Conservation (phyloP, 2,797 vertebrate species). For the Paedocypris micromegethes region DNA sequence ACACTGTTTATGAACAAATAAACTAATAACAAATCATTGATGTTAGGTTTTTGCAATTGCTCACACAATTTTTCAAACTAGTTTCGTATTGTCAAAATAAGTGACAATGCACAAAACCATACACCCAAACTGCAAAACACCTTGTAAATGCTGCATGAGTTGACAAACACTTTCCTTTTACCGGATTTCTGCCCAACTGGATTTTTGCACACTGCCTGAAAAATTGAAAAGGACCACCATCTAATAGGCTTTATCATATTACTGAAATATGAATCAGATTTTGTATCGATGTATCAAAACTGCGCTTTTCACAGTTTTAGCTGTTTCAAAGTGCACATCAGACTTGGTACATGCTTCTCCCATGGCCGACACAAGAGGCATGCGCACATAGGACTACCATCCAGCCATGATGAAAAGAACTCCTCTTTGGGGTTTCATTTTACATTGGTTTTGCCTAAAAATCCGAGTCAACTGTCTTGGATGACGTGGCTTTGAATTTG, state of each 20-base stretch:
- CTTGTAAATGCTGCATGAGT: constrained; percentile 26
- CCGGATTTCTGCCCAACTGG: constrained; percentile 25
- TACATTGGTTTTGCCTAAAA: no score
- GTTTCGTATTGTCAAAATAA: neutral
- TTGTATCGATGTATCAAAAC: no score
- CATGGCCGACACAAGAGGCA: no score
- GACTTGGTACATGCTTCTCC: neutral
- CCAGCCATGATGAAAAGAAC: constrained; percentile 13
- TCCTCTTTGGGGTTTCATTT: constrained; percentile 3
- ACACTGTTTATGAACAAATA: no score
- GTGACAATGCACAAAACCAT: neutral
- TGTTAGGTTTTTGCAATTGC: constrained; percentile 5
- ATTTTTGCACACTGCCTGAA: constrained; percentile 19
- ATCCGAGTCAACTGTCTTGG: no score
- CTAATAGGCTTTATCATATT: constrained; percentile 28
- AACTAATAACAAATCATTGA: no score
- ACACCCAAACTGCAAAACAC: constrained; percentile 1
- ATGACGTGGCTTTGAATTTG: no score
- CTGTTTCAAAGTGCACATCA: no score
- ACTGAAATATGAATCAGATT: constrained; percentile 26
- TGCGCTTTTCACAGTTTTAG: neutral
- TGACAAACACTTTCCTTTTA: constrained; percentile 26
- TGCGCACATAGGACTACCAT: no score
- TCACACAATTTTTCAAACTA: constrained; percentile 24
- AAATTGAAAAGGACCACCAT: constrained; percentile 16